A percentile compares a stretch with the other conserved stretches of the same genome.
phyloP scores from a whole-genome alignment of 1,140 invertebrate genomes.

The Frieseomelitta varia region DNA sequence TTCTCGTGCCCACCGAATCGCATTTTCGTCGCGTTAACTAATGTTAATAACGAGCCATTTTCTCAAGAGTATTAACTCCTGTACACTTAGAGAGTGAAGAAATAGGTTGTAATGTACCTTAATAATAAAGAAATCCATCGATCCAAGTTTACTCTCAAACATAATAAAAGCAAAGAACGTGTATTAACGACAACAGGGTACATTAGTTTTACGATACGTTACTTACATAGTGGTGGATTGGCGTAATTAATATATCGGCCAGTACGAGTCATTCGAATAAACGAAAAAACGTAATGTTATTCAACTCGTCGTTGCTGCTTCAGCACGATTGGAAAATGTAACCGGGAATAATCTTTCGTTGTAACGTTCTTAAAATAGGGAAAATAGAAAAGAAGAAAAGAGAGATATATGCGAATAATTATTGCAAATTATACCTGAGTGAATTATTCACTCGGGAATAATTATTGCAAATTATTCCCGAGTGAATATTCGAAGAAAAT shows the following conservation, averaged over 20 bases:
- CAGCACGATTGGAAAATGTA: neutral
- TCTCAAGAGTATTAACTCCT: constrained; percentile 28
- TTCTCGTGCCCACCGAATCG: constrained; percentile 25
- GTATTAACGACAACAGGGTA: constrained; percentile 57
- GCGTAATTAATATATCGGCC: constrained; percentile 1
- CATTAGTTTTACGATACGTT: constrained; percentile 42
- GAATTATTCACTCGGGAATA: no score
- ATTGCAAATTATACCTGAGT: constrained; percentile 5
- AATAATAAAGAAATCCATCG: neutral
- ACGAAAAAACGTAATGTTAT: neutral
- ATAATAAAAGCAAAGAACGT: constrained; percentile 3
- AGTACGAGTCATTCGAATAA: constrained; percentile 24
- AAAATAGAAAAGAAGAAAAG: neutral
- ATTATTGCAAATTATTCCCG: constrained; percentile 12
- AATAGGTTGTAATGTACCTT: constrained; percentile 25
- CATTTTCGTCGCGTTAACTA: constrained; percentile 31
- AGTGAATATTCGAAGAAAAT: neutral
- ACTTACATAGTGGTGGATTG: neutral
- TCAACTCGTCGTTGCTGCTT: constrained; percentile 5
- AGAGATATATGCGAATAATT: neutral
- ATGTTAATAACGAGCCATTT: constrained; percentile 1
- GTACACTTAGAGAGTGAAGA: neutral
- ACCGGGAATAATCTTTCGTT: constrained; percentile 21
- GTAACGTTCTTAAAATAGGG: neutral
- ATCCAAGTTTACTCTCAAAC: neutral